Base-by-base conservation (phyloP, 2,113 vertebrate genomes). In the Caranx ignobilis region DNA sequence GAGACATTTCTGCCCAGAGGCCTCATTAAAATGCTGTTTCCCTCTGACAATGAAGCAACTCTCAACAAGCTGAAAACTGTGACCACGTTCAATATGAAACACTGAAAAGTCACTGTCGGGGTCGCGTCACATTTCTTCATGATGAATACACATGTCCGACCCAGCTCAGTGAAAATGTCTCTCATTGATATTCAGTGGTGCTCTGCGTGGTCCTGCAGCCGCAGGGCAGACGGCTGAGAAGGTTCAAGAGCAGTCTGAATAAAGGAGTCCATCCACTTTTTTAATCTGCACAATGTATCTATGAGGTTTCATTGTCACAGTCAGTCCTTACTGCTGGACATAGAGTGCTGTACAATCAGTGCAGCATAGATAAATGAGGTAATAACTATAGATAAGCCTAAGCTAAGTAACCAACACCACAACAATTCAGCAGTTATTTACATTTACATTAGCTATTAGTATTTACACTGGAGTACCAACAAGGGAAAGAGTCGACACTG, bases 1-100 rank as follows among this genome's bases (percentile, higher is more conserved):
- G 56, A 85, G 83, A 75, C 69, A 56, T 75, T 86, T 77, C 8
- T 67, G 50, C 75, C 76, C 56, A 21, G 39, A 69, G 64, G 76
- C 71, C 78, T 87, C 75, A 32, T 88, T 90, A 85, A 87, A 88
- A 84, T 9, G 37, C 70, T 37, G 11, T 73, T 71, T 75, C 79
- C 26, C 77, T 67, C 73, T n/a, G 45, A 86, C 66, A 78, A 69
- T 54, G 34, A 73, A 61, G 48, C 63, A 86, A 80, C 48, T 63
- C 47, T 60, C 5, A 21, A 39, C 16, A 35, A 67, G 54, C 48
- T 32, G 45, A 69, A 73, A 57, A 52, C n/a, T 48, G 9, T 1
- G 5, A 66, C 56, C 15, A 18, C 0, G 15, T 13, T 32, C 3
- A 57, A 19, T 15, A 45, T 34, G 10, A 80, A 72, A 69, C 26